phyloP scores from a whole-genome alignment of 2,888 invertebrate genomes.

The Coecobrya sp. region DNA sequence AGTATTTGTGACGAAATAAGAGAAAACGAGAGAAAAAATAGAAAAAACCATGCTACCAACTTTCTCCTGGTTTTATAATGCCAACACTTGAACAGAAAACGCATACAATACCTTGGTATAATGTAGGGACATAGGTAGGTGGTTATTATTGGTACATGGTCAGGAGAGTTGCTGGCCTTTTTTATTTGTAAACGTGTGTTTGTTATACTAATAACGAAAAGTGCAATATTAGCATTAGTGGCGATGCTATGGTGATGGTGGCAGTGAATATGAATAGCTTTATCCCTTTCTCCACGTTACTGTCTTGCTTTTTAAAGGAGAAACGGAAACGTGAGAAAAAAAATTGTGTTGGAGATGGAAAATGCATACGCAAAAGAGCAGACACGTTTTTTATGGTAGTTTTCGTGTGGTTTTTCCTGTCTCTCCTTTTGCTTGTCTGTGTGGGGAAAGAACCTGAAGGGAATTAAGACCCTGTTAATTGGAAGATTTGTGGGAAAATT shows the following conservation, averaged over 20 bases:
- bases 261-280: not conserved
- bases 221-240: slow-evolving; percentile 53
- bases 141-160: not conserved
- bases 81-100: not conserved
- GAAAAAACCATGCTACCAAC: slow-evolving; percentile 53
- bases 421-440: slow-evolving; percentile 4
- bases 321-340: slow-evolving; percentile 42
- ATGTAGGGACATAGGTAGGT: not conserved
- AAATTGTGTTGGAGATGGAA: not conserved
- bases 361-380: slow-evolving; percentile 6
- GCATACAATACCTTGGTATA: not conserved
- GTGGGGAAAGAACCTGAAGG: slow-evolving; percentile 71
- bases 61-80: slow-evolving; percentile 30
- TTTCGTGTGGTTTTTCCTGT: slow-evolving; percentile 45
- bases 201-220: slow-evolving; percentile 46
- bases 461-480: slow-evolving; percentile 73
- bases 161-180: slow-evolving; percentile 25
- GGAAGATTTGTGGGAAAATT: slow-evolving; percentile 72
- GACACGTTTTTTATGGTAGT: not conserved
- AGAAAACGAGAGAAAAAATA: not conserved
- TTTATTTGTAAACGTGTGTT: slow-evolving; percentile 37
- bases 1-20: slow-evolving; percentile 57
- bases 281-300: not conserved
- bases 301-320: not conserved
- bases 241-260: not conserved